Percentiles rank a stretch among this genome's conserved stretches.
These are phyloP conservation scores for Mya arenaria DNA, from an alignment of 1,140 invertebrate genomes.

Conservation along the genomic window DNA sequence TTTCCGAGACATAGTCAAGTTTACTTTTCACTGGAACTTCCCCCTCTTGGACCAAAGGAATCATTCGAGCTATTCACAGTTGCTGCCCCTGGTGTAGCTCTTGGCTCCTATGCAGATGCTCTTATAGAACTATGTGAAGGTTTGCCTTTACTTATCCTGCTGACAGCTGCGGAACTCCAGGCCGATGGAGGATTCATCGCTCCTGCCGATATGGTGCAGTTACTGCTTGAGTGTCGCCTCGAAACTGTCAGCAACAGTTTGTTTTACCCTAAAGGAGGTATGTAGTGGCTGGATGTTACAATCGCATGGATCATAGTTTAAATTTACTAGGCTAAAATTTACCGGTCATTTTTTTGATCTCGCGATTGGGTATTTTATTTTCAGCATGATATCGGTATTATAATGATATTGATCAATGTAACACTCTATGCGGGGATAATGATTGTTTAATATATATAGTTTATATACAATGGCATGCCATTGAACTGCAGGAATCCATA, in stretches of 20 bases:
- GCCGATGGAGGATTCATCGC: conserved; percentile 3
- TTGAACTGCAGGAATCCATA: too few relatives aligned
- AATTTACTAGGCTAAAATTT: too few relatives aligned
- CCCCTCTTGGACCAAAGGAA: background rate
- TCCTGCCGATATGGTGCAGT: conserved; percentile 18
- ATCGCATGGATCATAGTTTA: too few relatives aligned
- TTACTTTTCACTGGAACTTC: background rate
- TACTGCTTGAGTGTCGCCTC: conserved; percentile 20
- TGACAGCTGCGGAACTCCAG: conserved; percentile 33
- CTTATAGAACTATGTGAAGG: conserved; percentile 25
- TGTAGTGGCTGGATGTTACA: too few relatives aligned
- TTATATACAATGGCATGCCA: too few relatives aligned
- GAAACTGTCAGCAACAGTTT: conserved; percentile 30
- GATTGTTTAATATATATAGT: too few relatives aligned
- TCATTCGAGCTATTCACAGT: background rate
- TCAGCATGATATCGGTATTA: too few relatives aligned
- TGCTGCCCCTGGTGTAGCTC: background rate
- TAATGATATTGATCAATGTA: too few relatives aligned
- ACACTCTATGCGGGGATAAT: too few relatives aligned
- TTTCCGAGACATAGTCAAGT: background rate
- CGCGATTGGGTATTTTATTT: too few relatives aligned
- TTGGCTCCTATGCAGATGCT: background rate
- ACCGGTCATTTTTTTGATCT: too few relatives aligned
- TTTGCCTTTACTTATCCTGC: conserved; percentile 4
- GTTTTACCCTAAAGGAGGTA: too few relatives aligned